Evolutionary conservation across 2,797 vertebrate genomes (phyloP).

Genomic region (Myotis planiceps): DNA sequence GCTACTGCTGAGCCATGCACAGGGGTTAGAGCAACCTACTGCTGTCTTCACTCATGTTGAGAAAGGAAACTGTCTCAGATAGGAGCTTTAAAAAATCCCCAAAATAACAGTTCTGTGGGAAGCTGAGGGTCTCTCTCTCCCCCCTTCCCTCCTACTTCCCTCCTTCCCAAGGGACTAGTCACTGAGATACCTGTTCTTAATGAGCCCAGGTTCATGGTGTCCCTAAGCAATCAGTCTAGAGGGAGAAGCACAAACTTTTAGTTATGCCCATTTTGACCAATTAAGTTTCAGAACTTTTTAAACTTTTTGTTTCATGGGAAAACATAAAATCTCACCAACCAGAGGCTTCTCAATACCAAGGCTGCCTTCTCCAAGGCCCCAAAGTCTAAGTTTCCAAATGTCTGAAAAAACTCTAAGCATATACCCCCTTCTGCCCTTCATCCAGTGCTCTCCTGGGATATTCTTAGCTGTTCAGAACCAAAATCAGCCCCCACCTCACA

Average conservation of each 20-base stretch:
- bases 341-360: not conserved
- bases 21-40: not conserved
- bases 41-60: not conserved
- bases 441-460: not conserved
- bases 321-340: not conserved
- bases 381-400: not conserved
- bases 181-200: constrained; percentile 31
- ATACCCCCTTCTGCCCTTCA: not conserved
- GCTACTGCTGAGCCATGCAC: not conserved
- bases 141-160: not conserved
- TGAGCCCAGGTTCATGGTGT: not conserved
- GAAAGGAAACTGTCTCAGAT: not conserved
- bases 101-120: not conserved
- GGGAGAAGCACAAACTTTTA: not conserved
- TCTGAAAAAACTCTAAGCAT: not conserved
- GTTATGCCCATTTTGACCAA: not conserved
- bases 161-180: not conserved
- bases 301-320: constrained; percentile 11
- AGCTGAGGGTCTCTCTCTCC: not conserved
- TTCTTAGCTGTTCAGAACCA: not conserved
- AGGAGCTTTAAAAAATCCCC: not conserved
- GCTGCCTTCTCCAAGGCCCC: not conserved
- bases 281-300: constrained; percentile 51
- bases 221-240: constrained; percentile 25
- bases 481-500: not conserved